Evolutionary conservation across 2,797 vertebrate genomes (phyloP).

Genomic region (Diplodus sargus): DNA sequence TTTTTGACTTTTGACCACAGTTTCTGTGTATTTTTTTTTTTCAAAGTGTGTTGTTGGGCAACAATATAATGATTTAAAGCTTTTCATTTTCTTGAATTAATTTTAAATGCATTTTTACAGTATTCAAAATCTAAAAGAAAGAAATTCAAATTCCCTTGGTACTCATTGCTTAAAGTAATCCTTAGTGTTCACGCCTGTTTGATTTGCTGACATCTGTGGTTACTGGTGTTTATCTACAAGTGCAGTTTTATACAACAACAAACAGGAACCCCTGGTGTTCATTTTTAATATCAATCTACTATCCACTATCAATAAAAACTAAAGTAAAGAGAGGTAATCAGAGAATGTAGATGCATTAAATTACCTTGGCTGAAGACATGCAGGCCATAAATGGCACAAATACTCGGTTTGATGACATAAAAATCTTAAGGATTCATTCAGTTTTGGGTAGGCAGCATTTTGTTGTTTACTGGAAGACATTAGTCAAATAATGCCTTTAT

Average conservation of each 20-base stretch:
- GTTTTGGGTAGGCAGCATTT: background rate
- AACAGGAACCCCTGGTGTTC: no score
- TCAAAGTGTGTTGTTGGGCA: background rate
- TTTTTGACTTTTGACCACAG: background rate
- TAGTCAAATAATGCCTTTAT: background rate
- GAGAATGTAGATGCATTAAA: background rate
- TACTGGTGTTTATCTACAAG: no score
- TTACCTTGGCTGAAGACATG: background rate
- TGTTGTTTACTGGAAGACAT: background rate
- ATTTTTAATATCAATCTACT: no score
- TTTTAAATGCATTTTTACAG: background rate
- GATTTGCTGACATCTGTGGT: no score
- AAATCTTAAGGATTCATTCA: background rate
- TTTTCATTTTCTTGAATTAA: background rate
- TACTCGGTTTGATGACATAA: background rate
- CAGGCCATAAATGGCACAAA: background rate
- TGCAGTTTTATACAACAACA: no score
- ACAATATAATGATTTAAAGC: background rate
- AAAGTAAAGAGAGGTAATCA: background rate
- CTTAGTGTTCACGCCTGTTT: no score
- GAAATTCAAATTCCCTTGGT: no score
- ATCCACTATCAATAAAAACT: no score
- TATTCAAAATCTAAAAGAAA: background rate
- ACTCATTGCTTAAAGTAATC: background rate
- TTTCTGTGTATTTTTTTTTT: background rate